These are phyloP conservation scores for Dolichoris vasculosae DNA, from an alignment of 1,140 invertebrate species.

Conservation along the genomic window DNA sequence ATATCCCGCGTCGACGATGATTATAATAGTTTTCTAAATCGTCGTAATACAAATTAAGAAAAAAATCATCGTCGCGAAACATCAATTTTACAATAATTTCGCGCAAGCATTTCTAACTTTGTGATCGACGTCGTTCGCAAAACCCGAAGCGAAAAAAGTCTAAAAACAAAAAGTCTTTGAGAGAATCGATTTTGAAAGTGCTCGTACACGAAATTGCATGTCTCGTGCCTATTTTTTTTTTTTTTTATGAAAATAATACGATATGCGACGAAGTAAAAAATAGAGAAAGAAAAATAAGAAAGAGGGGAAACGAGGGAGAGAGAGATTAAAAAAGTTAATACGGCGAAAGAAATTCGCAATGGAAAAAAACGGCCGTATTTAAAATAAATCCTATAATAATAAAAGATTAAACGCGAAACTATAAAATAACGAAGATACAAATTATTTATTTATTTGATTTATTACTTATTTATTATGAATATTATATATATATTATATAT, in stretches of 20 bases:
- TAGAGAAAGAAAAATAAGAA: slow-evolving; percentile 11
- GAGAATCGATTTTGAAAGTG: background rate
- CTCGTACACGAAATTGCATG: slow-evolving; percentile 28
- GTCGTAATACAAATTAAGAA: slow-evolving; percentile 39
- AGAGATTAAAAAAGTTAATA: slow-evolving; percentile 53
- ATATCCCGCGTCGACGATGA: slow-evolving; percentile 51
- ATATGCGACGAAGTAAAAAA: slow-evolving; percentile 5
- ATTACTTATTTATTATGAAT: slow-evolving; percentile 71
- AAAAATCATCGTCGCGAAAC: slow-evolving; percentile 37
- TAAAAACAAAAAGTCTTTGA: too few relatives aligned
- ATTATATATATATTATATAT: slow-evolving; percentile 59
- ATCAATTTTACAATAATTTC: slow-evolving; percentile 42
- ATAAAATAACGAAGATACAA: slow-evolving; percentile 67
- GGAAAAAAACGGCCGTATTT: slow-evolving; percentile 60
- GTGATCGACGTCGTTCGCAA: slow-evolving; percentile 25
- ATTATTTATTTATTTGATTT: slow-evolving; percentile 75
- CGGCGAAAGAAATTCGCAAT: slow-evolving; percentile 65
- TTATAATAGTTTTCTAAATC: slow-evolving; percentile 40
- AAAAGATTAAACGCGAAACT: slow-evolving; percentile 64
- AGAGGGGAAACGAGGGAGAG: background rate
- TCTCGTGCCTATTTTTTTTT: slow-evolving; percentile 43
- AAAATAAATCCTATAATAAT: slow-evolving; percentile 69
- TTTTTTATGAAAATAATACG: slow-evolving; percentile 35
- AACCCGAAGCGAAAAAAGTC: background rate
- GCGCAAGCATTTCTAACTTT: slow-evolving; percentile 40